Evolutionary conservation across 1,140 invertebrate species (phyloP).

Genomic region (Atta colombica): DNA sequence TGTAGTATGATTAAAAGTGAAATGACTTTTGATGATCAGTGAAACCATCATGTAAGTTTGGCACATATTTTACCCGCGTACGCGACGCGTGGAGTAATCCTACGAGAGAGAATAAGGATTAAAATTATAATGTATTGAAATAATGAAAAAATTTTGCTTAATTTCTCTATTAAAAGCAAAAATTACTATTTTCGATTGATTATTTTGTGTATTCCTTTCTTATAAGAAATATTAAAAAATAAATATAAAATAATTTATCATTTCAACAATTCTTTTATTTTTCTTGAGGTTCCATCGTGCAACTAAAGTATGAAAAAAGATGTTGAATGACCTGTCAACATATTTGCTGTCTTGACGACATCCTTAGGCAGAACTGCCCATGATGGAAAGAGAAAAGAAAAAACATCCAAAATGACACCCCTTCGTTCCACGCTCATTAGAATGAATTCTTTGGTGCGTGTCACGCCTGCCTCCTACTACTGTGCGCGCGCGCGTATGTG

Average conservation of each 20-base stretch:
- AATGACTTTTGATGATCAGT: no score
- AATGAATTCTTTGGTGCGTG: conserved; percentile 72
- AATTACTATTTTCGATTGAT: background rate
- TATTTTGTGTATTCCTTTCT: background rate
- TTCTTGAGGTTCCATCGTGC: conserved; percentile 25
- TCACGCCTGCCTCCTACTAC: conserved; percentile 64
- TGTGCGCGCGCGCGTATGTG: background rate
- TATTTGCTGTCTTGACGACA: conserved; percentile 78
- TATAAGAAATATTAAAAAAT: background rate
- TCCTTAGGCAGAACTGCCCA: conserved; percentile 50
- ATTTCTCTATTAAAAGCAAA: background rate
- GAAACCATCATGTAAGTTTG: no score
- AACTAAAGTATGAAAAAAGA: conserved; percentile 52
- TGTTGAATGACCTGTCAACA: conserved; percentile 81
- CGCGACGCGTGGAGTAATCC: no score
- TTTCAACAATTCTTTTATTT: conserved; percentile 67
- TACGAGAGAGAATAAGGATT: no score
- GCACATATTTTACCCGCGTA: no score
- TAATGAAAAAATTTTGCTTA: background rate
- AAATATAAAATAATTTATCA: background rate
- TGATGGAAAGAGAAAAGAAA: conserved; percentile 52
- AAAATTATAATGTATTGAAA: background rate
- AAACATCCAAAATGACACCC: conserved; percentile 69
- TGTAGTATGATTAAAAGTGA: no score
- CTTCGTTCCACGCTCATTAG: conserved; percentile 78